Evolutionary conservation across 2,113 vertebrate species (phyloP).

Genomic region (Neodontobutis hainanensis): DNA sequence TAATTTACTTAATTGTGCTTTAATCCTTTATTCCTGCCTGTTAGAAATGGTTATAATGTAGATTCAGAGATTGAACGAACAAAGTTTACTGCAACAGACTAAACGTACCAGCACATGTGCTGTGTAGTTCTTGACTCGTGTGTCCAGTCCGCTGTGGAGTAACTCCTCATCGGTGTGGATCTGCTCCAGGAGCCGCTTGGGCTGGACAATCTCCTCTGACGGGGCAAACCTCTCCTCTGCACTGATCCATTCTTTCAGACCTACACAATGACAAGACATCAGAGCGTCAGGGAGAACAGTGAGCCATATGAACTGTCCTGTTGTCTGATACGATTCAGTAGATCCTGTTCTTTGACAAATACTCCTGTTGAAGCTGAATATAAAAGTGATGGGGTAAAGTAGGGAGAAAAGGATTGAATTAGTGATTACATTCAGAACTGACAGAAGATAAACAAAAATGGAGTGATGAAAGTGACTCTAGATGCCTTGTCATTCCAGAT

Average conservation of each 20-base stretch:
- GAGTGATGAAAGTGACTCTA: too few species aligned
- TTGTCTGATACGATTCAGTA: not conserved
- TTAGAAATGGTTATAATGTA: too few species aligned
- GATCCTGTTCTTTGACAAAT: not conserved
- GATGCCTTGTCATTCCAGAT: too few species aligned
- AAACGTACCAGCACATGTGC: slow-evolving; percentile 76
- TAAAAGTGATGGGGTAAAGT: not conserved
- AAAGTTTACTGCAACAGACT: not conserved
- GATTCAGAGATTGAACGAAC: too few species aligned
- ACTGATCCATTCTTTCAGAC: slow-evolving; percentile 56
- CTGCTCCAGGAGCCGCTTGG: slow-evolving; percentile 86
- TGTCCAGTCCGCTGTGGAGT: slow-evolving; percentile 81
- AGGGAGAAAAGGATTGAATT: not conserved
- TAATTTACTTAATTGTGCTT: too few species aligned
- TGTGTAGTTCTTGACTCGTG: slow-evolving; percentile 78
- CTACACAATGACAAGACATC: slow-evolving; percentile 33
- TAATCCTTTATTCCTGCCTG: too few species aligned
- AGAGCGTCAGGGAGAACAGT: not conserved
- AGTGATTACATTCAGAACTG: too few species aligned
- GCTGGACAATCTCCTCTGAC: slow-evolving; percentile 82
- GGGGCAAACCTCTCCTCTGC: slow-evolving; percentile 55
- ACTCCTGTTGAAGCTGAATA: not conserved
- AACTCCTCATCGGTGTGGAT: slow-evolving; percentile 84
- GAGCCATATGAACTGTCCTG: not conserved
- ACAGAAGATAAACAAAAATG: too few species aligned